Evolutionary conservation across 2,113 vertebrate species (phyloP).

Genomic region (Myotis davidii): DNA sequence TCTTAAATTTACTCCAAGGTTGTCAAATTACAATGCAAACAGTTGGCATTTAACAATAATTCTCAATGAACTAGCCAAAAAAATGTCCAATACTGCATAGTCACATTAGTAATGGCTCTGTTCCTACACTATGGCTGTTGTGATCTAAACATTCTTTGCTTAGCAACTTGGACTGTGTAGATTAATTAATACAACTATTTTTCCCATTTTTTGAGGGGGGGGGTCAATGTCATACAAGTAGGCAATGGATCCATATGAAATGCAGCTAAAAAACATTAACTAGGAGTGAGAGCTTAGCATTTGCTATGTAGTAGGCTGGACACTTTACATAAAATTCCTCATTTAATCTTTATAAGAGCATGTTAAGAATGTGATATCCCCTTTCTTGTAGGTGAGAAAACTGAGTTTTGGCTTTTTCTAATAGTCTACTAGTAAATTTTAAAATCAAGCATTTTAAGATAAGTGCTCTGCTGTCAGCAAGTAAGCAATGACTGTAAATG

Average conservation of each 20-base stretch:
- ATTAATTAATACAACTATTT: neutral
- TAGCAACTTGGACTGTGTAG: neutral
- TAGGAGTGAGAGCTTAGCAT: neutral
- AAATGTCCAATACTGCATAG: neutral
- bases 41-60: neutral
- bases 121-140: neutral
- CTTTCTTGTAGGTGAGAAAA: neutral
- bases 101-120: neutral
- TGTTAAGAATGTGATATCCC: neutral
- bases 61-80: neutral
- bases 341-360: neutral
- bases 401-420: neutral
- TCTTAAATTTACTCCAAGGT: neutral
- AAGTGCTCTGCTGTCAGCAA: neutral
- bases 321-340: neutral
- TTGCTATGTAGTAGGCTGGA: neutral
- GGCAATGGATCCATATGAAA: neutral
- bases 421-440: neutral
- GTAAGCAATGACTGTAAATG: neutral
- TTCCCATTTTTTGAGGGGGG: neutral
- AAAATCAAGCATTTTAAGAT: neutral
- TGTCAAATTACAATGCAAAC: neutral
- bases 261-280: neutral
- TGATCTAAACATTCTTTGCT: neutral
- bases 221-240: neutral